These are phyloP conservation scores for Hemiprocne comata DNA, from an alignment of 2,113 vertebrate genomes.

Conservation along the genomic window DNA sequence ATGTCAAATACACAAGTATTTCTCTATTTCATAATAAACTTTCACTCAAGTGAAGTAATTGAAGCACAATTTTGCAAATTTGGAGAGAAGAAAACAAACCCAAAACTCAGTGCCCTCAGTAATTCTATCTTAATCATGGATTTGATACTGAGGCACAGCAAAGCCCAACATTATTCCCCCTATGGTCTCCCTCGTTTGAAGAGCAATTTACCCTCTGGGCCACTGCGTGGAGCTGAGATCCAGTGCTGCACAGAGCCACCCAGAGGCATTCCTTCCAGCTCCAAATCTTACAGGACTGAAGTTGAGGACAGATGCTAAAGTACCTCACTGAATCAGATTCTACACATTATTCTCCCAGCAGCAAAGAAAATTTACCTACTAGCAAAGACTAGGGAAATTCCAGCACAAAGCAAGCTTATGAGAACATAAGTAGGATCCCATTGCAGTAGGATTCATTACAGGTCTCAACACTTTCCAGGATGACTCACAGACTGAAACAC, in stretches of 20 bases:
- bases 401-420: not conserved
- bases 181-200: too few species aligned
- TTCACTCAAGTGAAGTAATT: not conserved
- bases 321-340: not conserved
- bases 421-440: too few species aligned
- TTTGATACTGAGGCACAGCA: rapidly evolving
- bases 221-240: not conserved
- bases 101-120: not conserved
- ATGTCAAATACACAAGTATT: not conserved
- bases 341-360: not conserved
- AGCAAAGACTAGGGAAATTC: not conserved
- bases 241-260: not conserved
- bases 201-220: not conserved
- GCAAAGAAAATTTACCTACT: not conserved
- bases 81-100: not conserved
- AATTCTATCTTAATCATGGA: not conserved
- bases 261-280: not conserved
- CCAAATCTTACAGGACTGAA: rapidly evolving
- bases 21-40: not conserved
- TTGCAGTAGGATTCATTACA: not conserved
- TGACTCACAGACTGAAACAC: not conserved
- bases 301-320: not conserved
- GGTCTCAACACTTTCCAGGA: not conserved
- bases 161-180: not conserved
- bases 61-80: not conserved